Percentiles rank a stretch among this genome's conserved stretches.
phyloP scores from a whole-genome alignment of 2,888 invertebrate species.

The Acanthosepion esculentum region DNA sequence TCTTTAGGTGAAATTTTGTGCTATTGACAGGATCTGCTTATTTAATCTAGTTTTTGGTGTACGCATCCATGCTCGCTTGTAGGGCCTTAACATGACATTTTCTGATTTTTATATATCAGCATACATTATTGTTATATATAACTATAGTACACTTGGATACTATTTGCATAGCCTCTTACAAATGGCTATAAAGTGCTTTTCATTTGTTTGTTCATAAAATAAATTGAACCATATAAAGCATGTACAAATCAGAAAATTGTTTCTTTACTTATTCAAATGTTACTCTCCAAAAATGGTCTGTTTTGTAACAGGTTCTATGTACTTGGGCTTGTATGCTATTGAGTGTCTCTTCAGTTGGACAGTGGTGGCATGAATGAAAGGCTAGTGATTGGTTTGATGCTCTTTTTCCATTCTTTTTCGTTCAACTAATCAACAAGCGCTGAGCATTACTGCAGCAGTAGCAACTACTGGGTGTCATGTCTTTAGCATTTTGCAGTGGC shows the following conservation, averaged over 20 bases:
- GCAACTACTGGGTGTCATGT: neutral
- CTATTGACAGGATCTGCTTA: too few relatives aligned
- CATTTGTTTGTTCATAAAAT: neutral
- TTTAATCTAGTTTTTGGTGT: too few relatives aligned
- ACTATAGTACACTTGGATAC: neutral
- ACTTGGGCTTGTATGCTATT: neutral
- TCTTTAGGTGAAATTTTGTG: too few relatives aligned
- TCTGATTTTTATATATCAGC: too few relatives aligned
- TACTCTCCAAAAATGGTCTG: neutral
- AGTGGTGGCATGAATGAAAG: neutral
- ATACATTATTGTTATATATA: too few relatives aligned
- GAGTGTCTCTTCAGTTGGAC: neutral
- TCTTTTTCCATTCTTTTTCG: neutral
- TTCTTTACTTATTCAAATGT: neutral
- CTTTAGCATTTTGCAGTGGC: neutral
- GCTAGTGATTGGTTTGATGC: neutral
- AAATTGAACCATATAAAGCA: neutral
- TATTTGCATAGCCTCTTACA: neutral
- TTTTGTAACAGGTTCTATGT: neutral
- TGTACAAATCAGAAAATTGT: neutral
- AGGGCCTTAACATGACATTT: too few relatives aligned
- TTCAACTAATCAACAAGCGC: neutral
- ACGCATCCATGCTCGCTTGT: too few relatives aligned
- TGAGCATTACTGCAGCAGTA: neutral
- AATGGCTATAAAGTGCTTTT: neutral